These are phyloP conservation scores for Gymnopithys bicolor DNA, from an alignment of 2,797 vertebrate genomes.

Conservation along the genomic window DNA sequence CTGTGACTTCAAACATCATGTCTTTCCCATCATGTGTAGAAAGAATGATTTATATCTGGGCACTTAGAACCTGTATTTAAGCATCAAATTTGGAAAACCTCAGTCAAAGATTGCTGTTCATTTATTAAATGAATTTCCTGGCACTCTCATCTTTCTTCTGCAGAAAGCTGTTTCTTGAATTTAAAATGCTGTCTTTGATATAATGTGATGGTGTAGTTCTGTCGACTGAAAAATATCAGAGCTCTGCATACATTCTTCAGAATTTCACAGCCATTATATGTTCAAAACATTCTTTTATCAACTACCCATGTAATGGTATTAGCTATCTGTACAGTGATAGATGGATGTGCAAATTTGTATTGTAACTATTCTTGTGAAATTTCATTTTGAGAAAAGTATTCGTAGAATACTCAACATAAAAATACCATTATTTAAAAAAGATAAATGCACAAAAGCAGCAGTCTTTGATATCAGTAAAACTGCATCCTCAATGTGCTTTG, in stretches of 20 bases:
- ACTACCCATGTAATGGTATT: not conserved
- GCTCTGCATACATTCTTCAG: not conserved
- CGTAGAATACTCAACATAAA: not conserved
- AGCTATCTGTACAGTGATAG: not conserved
- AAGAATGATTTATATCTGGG: not conserved
- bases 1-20: not conserved
- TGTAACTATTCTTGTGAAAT: slow-evolving; percentile 21
- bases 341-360: not conserved
- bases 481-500: not conserved
- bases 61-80: not conserved
- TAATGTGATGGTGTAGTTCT: not conserved
- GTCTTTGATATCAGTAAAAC: not conserved
- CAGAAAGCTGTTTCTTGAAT: not conserved
- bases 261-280: not conserved
- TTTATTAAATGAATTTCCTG: slow-evolving; percentile 18
- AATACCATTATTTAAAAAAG: not conserved
- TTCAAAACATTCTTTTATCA: slow-evolving; percentile 36
- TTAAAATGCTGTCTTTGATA: not conserved
- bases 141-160: slow-evolving; percentile 14
- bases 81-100: not conserved
- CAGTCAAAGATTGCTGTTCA: not conserved
- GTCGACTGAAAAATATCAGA: not conserved
- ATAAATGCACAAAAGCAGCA: not conserved
- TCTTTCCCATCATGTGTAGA: not conserved
- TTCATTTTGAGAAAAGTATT: slow-evolving; percentile 30